phyloP scores from a whole-genome alignment of 2,797 vertebrate species.

The Diglossa cyanea region DNA sequence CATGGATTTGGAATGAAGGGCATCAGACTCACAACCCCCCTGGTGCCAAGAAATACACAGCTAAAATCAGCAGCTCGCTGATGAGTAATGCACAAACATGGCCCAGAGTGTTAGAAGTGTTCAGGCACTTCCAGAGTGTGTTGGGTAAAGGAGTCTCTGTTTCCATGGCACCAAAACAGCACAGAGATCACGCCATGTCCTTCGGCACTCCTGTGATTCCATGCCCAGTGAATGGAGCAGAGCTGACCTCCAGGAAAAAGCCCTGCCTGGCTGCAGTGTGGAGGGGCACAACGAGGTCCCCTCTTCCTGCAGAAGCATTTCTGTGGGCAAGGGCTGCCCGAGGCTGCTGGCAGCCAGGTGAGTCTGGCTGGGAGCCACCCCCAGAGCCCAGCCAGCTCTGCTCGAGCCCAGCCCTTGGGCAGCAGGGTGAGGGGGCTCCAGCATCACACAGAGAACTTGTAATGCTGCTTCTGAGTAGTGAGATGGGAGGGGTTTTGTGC shows the following conservation, averaged over 20 bases:
- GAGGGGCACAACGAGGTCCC: accelerated
- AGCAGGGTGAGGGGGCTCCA: background rate
- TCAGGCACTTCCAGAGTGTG: background rate
- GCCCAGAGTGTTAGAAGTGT: background rate
- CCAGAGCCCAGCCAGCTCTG: background rate
- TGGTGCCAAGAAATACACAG: slow-evolving; percentile 64
- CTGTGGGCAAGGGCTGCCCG: background rate
- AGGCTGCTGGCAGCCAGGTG: accelerated
- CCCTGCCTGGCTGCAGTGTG: background rate
- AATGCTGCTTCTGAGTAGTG: background rate
- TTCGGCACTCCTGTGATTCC: background rate
- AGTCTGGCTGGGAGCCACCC: background rate
- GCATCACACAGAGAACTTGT: background rate
- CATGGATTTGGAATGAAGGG: slow-evolving; percentile 73
- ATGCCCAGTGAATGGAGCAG: background rate
- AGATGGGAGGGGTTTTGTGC: accelerated
- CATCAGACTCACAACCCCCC: background rate
- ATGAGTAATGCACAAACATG: slow-evolving; percentile 60
- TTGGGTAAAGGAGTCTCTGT: slow-evolving; percentile 61
- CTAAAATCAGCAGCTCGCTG: slow-evolving; percentile 54
- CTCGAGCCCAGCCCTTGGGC: accelerated
- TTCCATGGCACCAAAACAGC: slow-evolving; percentile 48
- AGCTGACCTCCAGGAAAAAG: background rate
- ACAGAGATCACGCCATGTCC: background rate
- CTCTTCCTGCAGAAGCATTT: accelerated